Conservation (phyloP, 2,797 vertebrate genomes). For the Sebastes diaconus region DNA sequence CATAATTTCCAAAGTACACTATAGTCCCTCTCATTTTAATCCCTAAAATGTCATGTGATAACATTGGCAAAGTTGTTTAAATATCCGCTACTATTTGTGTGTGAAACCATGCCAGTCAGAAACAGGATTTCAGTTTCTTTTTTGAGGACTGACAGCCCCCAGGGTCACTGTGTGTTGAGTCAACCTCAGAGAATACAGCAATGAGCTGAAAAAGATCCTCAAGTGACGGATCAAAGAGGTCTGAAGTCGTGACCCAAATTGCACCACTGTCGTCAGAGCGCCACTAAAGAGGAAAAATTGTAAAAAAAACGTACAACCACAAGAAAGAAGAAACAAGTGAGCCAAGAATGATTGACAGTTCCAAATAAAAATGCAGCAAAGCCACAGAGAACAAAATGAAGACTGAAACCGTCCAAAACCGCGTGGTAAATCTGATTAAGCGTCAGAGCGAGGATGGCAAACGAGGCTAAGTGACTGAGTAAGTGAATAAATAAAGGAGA, state of each 20-base stretch:
- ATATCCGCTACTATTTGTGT: conserved; percentile 19
- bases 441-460: conserved; percentile 59
- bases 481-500: conserved; percentile 75
- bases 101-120: conserved; percentile 22
- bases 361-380: conserved; percentile 46
- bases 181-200: conserved; percentile 22
- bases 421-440: conserved; percentile 72
- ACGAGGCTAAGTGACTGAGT: conserved; percentile 73
- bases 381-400: conserved; percentile 54
- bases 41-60: conserved; percentile 9
- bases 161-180: conserved; percentile 20
- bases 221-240: conserved; percentile 32
- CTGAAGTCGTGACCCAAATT: conserved; percentile 30
- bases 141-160: conserved; percentile 5
- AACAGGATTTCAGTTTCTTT: conserved; percentile 28
- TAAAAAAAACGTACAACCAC: neutral
- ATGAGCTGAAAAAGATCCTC: conserved; percentile 23
- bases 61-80: conserved; percentile 7
- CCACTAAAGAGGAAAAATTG: conserved; percentile 1
- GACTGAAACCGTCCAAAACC: conserved; percentile 53
- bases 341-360: conserved; percentile 41
- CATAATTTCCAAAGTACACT: conserved; percentile 7
- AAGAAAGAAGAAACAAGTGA: neutral
- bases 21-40: neutral
- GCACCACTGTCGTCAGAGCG: conserved; percentile 3